Base-by-base conservation (phyloP, 1,140 invertebrate genomes). In the Pantala flavescens region DNA sequence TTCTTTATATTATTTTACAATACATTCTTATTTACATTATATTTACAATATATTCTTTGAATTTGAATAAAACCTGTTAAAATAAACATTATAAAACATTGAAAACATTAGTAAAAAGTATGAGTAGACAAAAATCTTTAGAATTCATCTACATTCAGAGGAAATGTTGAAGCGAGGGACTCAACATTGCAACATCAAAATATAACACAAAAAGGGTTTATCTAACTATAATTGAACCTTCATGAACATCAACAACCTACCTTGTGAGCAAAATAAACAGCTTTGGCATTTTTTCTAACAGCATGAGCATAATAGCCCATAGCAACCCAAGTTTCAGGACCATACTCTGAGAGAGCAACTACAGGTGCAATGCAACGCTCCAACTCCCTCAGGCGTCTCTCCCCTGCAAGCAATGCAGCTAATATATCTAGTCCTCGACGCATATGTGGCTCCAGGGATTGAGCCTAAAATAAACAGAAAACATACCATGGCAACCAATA, bases 301-400 rank as follows among this genome's bases (percentile, higher is more conserved):
- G 83, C 81, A 78, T 86, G 85, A 23, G 85, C 82, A n/a, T 84
- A 84, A 78, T 90, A 90, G 5, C 87, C 89, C 78, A 89, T 84
- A 0, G 88, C 86, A 71, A 88, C 86, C 83, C 89, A 91, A 55
- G 87, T 84, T 77, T 88, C 87, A 7, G 87, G 81, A 16, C 84
- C 82, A 14, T 81, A 77, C n/a, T 84, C 84, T 21, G 81, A 81
- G 23, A 84, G 78, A 24, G 80, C 78, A 76, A 85, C 81, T 49
- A 85, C 76, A 36, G 82, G 78, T 42, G 81, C 78, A 11, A 83
- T 80, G 10, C 86, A 78, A 80, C 80, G 81, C 78, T 87, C 85
- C 42, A 88, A 77, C 75, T 86, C 85, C 73, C 81, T 80, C 5
- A 79, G 74, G 75, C 82, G 81, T 42, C 82, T 83, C 74, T 87